A percentile compares a stretch with the other conserved stretches of the same genome.
Evolutionary conservation across 2,888 invertebrate genomes (phyloP).

Genomic region (Strigamia transsilvanica): DNA sequence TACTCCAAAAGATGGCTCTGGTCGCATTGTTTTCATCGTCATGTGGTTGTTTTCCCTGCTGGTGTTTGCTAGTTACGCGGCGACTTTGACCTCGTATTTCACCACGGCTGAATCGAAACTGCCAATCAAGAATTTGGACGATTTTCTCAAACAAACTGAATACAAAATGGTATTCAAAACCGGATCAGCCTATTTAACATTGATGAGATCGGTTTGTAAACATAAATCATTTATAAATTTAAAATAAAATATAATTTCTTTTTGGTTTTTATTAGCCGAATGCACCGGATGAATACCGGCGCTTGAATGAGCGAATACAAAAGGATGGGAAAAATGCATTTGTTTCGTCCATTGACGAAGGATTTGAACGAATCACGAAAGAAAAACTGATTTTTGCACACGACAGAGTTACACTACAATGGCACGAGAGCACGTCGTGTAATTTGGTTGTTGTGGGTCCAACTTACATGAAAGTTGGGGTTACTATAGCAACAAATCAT

Average conservation of each 20-base stretch:
- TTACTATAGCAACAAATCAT: background rate
- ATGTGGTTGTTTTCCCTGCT: conserved; percentile 35
- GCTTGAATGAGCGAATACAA: no score
- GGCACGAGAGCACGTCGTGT: background rate
- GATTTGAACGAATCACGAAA: background rate
- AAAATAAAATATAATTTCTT: no score
- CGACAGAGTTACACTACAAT: background rate
- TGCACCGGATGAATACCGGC: no score
- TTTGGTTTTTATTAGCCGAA: no score
- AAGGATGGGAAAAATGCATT: no score
- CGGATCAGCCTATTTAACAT: no score
- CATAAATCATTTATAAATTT: no score
- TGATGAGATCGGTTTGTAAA: no score
- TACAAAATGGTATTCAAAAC: no score
- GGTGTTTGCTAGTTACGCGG: background rate
- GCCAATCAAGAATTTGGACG: background rate
- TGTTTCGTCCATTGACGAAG: background rate
- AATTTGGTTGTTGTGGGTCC: conserved; percentile 18
- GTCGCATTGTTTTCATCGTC: conserved; percentile 4
- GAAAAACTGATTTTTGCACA: conserved; percentile 36
- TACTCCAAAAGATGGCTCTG: no score
- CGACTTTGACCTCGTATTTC: conserved; percentile 34
- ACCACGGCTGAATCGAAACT: background rate
- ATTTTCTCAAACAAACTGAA: no score
- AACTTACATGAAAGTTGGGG: conserved; percentile 15